Percentiles rank a stretch among this genome's conserved stretches.
Conservation (phyloP, 2,797 vertebrate genomes). For the Enteromius viviparus region DNA sequence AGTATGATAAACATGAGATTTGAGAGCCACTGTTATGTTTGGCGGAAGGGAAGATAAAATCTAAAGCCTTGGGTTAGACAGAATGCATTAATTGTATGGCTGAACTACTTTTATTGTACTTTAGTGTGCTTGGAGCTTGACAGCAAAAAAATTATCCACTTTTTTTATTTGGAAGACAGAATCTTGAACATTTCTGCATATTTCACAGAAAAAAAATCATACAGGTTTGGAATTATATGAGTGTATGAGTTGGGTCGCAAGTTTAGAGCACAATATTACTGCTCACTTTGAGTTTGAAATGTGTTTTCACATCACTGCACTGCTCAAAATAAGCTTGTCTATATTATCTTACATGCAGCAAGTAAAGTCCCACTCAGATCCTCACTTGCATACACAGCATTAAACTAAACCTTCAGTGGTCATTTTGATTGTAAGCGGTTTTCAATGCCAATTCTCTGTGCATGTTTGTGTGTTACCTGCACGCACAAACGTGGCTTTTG, state of each 20-base stretch:
- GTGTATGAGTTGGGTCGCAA: neutral
- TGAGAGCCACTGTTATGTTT: neutral
- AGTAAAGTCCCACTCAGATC: slow-evolving; percentile 47
- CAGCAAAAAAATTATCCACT: neutral
- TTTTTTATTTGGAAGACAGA: neutral
- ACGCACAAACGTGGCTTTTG: slow-evolving; percentile 84
- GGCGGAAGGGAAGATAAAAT: neutral
- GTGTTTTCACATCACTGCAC: slow-evolving; percentile 9
- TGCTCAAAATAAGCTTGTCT: neutral
- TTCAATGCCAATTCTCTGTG: slow-evolving; percentile 70
- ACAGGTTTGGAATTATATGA: neutral
- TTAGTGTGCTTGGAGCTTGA: neutral
- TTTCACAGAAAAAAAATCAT: neutral
- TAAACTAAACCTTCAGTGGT: slow-evolving; percentile 71
- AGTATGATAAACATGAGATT: neutral
- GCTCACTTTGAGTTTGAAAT: slow-evolving; percentile 4
- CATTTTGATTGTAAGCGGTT: slow-evolving; percentile 77
- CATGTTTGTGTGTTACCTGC: slow-evolving; percentile 76
- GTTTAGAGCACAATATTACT: neutral
- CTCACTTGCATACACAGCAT: slow-evolving; percentile 65
- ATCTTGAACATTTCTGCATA: neutral
- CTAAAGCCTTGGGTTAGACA: neutral
- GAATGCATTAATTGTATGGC: neutral
- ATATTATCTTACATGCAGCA: neutral
- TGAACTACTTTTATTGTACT: neutral